phyloP scores from a whole-genome alignment of 2,113 vertebrate species.

The Choloepus hoffmanni region DNA sequence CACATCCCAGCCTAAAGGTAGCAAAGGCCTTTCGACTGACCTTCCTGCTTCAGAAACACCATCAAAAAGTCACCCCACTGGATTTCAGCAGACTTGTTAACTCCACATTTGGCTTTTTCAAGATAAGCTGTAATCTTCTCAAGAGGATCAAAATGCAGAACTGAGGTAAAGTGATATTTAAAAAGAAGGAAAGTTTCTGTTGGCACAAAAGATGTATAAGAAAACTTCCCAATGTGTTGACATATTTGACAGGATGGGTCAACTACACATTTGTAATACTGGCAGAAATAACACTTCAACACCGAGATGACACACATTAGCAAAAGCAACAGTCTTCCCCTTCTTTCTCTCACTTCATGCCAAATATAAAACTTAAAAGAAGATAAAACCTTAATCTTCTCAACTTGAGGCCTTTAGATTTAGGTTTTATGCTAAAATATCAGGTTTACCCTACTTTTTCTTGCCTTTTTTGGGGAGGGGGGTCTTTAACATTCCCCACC shows the following conservation, averaged over 20 bases:
- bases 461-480: neutral
- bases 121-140: constrained; percentile 49
- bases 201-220: constrained; percentile 64
- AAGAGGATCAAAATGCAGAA: constrained; percentile 47
- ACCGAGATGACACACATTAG: neutral
- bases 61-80: neutral
- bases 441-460: neutral
- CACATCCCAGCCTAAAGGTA: neutral
- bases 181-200: constrained; percentile 51
- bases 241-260: constrained; percentile 35
- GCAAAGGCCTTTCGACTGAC: neutral
- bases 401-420: neutral
- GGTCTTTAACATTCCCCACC: neutral
- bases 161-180: constrained; percentile 58
- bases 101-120: constrained; percentile 5
- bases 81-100: constrained; percentile 44
- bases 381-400: too few relatives aligned
- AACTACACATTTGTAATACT: neutral
- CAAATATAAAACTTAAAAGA: too few relatives aligned
- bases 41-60: neutral
- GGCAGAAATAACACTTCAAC: neutral
- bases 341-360: neutral
- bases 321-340: neutral
- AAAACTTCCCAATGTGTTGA: constrained; percentile 45
- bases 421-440: neutral